Conservation (phyloP, 2,113 vertebrate species). For the Apaloderma vittatum region DNA sequence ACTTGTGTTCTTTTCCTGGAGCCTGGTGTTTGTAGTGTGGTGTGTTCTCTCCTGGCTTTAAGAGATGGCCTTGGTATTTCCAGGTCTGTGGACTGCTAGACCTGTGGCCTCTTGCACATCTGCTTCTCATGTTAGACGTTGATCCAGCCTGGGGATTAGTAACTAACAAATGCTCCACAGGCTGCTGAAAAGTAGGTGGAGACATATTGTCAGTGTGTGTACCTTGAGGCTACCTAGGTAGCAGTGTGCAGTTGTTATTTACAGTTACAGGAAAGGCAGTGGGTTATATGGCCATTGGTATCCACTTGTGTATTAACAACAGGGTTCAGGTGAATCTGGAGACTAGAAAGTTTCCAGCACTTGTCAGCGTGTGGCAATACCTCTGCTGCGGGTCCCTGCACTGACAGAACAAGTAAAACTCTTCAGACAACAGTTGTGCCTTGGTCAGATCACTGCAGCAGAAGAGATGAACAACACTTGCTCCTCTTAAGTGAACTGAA, state of each 20-base stretch:
- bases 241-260: not conserved
- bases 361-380: not conserved
- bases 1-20: not conserved
- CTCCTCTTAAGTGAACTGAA: not conserved
- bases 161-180: not conserved
- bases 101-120: not conserved
- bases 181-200: not conserved
- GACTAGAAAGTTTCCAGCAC: not conserved
- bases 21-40: accelerated
- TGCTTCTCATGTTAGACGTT: not conserved
- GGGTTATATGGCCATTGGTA: not conserved
- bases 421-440: not conserved
- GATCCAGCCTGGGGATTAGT: not conserved
- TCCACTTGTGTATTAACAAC: not conserved
- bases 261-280: not conserved
- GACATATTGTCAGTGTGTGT: not conserved
- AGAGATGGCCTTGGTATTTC: not conserved
- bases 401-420: not conserved
- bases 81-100: not conserved
- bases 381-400: not conserved
- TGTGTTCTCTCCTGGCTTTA: not conserved
- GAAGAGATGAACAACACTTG: too few relatives aligned
- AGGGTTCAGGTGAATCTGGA: not conserved
- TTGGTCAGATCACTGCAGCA: too few relatives aligned
- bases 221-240: not conserved